phyloP scores from a whole-genome alignment of 2,888 invertebrate genomes.

The Hypolimnas misippus region DNA sequence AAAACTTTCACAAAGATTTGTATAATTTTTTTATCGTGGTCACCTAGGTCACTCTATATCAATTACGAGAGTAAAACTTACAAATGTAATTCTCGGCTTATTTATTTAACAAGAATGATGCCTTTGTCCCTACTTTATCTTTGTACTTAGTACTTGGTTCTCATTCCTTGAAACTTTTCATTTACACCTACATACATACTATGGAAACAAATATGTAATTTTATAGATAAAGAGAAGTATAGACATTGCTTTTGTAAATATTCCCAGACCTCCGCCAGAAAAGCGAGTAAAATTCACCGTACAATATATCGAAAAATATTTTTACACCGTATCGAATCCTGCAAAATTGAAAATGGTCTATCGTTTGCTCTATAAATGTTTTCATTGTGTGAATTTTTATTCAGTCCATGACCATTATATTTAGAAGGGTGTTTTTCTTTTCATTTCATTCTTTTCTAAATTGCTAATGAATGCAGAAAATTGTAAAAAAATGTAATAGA shows the following conservation, averaged over 20 bases:
- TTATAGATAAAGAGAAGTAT: background rate
- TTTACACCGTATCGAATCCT: slow-evolving; percentile 6
- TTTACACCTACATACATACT: too few relatives aligned
- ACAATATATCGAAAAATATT: slow-evolving; percentile 1
- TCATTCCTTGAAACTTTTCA: too few relatives aligned
- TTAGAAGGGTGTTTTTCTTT: background rate
- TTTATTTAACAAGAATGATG: too few relatives aligned
- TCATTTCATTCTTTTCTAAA: background rate
- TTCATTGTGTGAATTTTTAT: slow-evolving; percentile 6
- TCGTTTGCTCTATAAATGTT: slow-evolving; percentile 13
- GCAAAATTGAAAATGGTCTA: slow-evolving; percentile 13
- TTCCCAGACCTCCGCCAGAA: background rate
- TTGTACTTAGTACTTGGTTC: too few relatives aligned
- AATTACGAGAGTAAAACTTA: too few relatives aligned
- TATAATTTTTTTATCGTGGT: too few relatives aligned
- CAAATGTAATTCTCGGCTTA: too few relatives aligned
- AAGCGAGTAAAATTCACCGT: background rate
- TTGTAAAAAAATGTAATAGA: background rate
- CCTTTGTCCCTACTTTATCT: too few relatives aligned
- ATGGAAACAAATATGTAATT: too few relatives aligned
- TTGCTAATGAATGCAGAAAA: background rate
- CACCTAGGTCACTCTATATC: too few relatives aligned
- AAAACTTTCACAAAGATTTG: too few relatives aligned
- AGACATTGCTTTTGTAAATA: background rate
- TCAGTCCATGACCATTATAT: background rate